Base-by-base conservation (phyloP, 1,140 invertebrate species). In the Apolygus lucorum region DNA sequence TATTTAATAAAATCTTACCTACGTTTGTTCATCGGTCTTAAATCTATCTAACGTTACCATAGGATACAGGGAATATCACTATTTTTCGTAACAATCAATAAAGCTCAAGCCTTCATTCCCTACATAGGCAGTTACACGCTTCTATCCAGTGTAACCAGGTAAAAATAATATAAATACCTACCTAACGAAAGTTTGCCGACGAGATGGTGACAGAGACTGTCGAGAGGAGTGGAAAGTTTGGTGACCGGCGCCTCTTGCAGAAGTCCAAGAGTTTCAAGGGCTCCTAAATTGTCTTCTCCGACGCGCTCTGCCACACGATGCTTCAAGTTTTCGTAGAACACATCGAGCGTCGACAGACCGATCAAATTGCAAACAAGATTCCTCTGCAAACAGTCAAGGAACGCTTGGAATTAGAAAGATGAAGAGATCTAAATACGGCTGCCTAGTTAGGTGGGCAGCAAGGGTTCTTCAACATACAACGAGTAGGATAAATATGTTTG, bases 271-370 rank as follows among this genome's bases (percentile, higher is more conserved):
- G 88, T 87, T 77, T 95, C 92, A 21, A 98, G 82, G 0, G 88
- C 84, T 28, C 87, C 82, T 2, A 90, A 78, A 11, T 87, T 84
- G 66, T 85, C 82, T 17, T 87, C 82, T 4, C 90, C 92, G 11
- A 96, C 82, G 52, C 88, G 81, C 72, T 97, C 93, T 0, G 80
- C 78, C 1, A 90, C 81, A 52, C 92, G 86, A 49, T 88, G 87
- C 77, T 91, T 93, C 2, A 99, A 79, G 77, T 97, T 97, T 76
- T 96, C 95, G 74, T 91, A 91, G 80, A 99, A 93, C 67, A 98
- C 95, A 73, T 93, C 91, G 14, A 85, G 81, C 73, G 91, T 90
- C 63, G 91, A 83, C 68, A 96, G 81, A 1, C 93, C 95, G 25
- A 98, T 79, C 25, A 96, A 79, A 73, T 89, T 88, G 74, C 93